These are phyloP conservation scores for Lasiommata megera DNA, from an alignment of 2,888 invertebrate genomes.

Conservation along the genomic window DNA sequence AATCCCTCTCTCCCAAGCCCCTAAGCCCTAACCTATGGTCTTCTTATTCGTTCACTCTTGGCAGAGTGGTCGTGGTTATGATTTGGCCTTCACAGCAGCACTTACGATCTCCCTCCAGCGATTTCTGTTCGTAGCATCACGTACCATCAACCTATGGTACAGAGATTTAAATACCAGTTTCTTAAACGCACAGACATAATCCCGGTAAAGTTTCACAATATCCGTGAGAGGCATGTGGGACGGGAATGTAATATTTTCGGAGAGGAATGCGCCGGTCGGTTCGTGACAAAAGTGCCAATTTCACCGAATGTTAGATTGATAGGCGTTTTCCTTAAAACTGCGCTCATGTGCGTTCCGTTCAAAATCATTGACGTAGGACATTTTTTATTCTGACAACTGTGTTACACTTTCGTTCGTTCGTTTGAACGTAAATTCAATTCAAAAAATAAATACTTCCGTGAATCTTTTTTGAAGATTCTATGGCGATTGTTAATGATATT, in stretches of 20 bases:
- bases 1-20: too few relatives aligned
- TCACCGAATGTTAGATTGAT: slow-evolving; percentile 26
- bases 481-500: neutral
- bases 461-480: neutral
- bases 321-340: slow-evolving; percentile 15
- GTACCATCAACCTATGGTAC: neutral
- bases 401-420: neutral
- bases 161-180: neutral
- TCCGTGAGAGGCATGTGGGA: slow-evolving; percentile 6
- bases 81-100: too few relatives aligned
- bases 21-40: too few relatives aligned
- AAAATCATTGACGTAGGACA: neutral
- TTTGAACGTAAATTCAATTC: neutral
- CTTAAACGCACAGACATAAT: neutral
- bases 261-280: slow-evolving; percentile 11
- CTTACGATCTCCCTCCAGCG: too few relatives aligned
- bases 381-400: neutral
- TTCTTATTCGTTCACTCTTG: too few relatives aligned
- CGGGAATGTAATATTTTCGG: slow-evolving; percentile 24
- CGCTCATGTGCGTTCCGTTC: neutral
- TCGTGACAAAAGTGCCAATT: slow-evolving; percentile 24
- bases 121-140: too few relatives aligned
- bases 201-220: slow-evolving; percentile 2
- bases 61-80: too few relatives aligned
- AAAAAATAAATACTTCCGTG: neutral